Conservation (phyloP, 2,888 invertebrate genomes). For the Heliconius hortense region DNA sequence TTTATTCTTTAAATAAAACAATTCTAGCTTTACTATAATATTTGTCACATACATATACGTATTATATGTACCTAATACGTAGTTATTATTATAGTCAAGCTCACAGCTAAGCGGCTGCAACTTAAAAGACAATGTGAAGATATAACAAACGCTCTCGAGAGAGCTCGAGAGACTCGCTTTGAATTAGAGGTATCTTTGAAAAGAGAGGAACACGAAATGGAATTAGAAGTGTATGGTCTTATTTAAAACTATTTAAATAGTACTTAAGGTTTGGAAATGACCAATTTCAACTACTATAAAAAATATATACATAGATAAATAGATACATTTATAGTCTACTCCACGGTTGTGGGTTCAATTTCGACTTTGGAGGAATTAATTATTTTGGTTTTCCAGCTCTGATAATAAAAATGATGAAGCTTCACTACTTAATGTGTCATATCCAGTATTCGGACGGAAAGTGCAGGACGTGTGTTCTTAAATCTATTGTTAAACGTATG, state of each 20-base stretch:
- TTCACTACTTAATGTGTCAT: not conserved
- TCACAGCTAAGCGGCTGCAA: constrained; percentile 64
- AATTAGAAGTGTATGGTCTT: constrained; percentile 53
- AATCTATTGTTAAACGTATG: too few relatives aligned
- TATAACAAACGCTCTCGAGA: constrained; percentile 50
- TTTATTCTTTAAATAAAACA: not conserved
- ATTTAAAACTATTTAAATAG: not conserved
- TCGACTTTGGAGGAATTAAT: not conserved
- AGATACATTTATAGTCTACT: too few relatives aligned
- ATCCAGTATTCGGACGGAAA: too few relatives aligned
- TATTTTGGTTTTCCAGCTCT: not conserved
- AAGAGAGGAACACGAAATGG: constrained; percentile 52
- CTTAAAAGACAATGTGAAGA: constrained; percentile 61
- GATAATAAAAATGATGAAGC: not conserved
- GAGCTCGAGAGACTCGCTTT: constrained; percentile 46
- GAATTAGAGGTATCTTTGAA: constrained; percentile 50
- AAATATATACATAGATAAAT: not conserved
- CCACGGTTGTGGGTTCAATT: too few relatives aligned
- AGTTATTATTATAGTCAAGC: constrained; percentile 52
- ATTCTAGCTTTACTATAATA: not conserved
- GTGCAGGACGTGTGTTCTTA: too few relatives aligned
- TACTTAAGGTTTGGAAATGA: constrained; percentile 14
- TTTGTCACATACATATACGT: not conserved
- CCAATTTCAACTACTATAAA: not conserved
- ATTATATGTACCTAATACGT: not conserved